Percentiles rank a stretch among this genome's conserved stretches.
Conservation (phyloP, 2,797 vertebrate species). For the Ciconia nigra region DNA sequence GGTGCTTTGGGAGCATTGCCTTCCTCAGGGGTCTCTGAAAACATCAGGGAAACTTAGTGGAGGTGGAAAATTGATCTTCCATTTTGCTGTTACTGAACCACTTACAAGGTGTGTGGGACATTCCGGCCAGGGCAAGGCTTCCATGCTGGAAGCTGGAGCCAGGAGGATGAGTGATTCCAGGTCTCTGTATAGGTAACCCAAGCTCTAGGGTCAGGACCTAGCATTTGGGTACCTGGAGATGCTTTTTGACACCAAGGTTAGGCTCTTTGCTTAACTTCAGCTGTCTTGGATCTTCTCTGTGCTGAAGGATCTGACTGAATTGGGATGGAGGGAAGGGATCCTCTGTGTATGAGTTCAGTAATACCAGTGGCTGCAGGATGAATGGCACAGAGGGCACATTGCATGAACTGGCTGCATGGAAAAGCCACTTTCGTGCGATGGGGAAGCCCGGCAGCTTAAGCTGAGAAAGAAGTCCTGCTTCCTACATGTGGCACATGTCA, state of each 20-base stretch:
- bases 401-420: neutral
- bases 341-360: neutral
- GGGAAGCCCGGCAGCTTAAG: neutral
- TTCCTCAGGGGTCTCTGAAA: neutral
- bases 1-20: neutral
- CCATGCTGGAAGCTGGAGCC: neutral
- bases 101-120: neutral
- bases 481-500: accelerated
- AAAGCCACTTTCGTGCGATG: neutral
- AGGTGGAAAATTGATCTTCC: neutral
- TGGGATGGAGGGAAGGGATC: neutral
- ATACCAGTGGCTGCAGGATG: neutral
- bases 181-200: neutral
- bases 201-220: neutral
- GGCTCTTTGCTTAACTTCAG: neutral
- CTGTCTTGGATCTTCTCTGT: neutral
- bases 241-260: neutral
- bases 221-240: neutral
- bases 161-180: neutral
- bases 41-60: neutral
- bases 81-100: neutral
- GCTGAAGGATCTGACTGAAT: neutral
- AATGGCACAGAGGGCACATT: accelerated
- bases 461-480: neutral
- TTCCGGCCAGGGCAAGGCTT: neutral